phyloP scores from a whole-genome alignment of 2,113 vertebrate species.

The Cavia porcellus region DNA sequence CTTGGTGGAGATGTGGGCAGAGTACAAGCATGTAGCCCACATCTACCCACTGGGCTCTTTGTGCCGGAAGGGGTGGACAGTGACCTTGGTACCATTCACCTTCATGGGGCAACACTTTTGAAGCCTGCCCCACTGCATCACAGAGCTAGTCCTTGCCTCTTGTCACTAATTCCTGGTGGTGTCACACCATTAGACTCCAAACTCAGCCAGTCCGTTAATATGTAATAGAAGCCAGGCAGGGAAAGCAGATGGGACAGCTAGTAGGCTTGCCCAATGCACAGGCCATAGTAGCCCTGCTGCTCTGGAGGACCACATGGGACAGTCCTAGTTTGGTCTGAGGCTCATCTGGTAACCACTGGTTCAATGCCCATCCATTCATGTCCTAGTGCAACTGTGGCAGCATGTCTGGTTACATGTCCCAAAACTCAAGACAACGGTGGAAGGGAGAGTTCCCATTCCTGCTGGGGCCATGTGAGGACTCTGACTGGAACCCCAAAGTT shows the following conservation, averaged over 20 bases:
- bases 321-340: not conserved
- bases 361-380: accelerated
- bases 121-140: accelerated
- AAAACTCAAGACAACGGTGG: not conserved
- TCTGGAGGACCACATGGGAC: not conserved
- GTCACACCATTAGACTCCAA: not conserved
- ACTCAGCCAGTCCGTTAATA: not conserved
- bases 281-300: not conserved
- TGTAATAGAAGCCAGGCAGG: not conserved
- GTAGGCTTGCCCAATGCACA: accelerated
- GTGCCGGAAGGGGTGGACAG: accelerated
- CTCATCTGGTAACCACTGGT: not conserved
- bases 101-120: not conserved
- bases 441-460: not conserved
- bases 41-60: not conserved
- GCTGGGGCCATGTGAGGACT: not conserved
- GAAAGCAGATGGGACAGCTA: not conserved
- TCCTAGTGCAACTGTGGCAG: not conserved
- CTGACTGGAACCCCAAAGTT: accelerated
- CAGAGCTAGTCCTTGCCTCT: not conserved
- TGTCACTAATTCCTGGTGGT: not conserved
- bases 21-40: not conserved
- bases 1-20: accelerated
- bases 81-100: not conserved
- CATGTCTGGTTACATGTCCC: not conserved